Conservation (phyloP, 2,797 vertebrate species). For the Pangasius djambal region DNA sequence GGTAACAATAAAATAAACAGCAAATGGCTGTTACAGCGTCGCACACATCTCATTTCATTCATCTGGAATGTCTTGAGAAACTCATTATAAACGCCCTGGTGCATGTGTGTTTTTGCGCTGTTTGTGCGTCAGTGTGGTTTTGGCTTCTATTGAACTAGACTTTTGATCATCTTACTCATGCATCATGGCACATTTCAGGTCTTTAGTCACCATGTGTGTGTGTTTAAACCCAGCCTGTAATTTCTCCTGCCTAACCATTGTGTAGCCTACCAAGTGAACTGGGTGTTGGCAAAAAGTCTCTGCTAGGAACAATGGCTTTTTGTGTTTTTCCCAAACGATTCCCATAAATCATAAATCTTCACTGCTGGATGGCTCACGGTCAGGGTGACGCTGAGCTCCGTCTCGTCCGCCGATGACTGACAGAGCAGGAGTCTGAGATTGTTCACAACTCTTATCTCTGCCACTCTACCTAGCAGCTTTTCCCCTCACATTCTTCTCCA, state of each 20-base stretch:
- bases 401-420: background rate
- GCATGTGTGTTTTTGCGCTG: background rate
- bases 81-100: background rate
- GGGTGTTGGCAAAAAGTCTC: constrained; percentile 22
- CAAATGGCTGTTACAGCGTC: background rate
- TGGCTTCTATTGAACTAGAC: background rate
- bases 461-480: background rate
- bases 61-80: background rate
- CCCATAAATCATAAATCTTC: background rate
- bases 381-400: background rate
- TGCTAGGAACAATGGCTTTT: constrained; percentile 16
- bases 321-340: background rate
- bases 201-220: background rate
- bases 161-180: background rate
- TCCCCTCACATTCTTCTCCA: constrained; percentile 21
- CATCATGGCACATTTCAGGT: background rate
- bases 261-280: background rate
- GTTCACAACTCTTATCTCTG: background rate
- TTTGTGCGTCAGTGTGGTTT: constrained; percentile 21
- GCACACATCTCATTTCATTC: background rate
- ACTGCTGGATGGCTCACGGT: background rate
- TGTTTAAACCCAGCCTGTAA: constrained; percentile 11
- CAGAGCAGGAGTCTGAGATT: background rate
- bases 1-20: background rate
- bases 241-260: constrained; percentile 8